Base-by-base conservation (phyloP, 2,797 vertebrate genomes). In the Loris lydekkerianus region DNA sequence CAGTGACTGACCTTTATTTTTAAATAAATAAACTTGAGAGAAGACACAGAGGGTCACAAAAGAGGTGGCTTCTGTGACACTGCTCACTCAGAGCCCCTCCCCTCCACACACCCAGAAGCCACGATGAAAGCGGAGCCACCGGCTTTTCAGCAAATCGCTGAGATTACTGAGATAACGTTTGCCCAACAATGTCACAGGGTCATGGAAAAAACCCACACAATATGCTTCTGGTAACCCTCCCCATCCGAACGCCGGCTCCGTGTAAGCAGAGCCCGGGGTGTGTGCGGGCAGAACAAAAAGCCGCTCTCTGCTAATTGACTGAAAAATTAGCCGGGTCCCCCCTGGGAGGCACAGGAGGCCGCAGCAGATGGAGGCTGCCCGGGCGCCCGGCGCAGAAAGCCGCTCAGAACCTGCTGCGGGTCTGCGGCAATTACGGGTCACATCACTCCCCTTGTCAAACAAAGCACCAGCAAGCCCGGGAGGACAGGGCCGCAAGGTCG, bases 221-320 rank as follows among this genome's bases (percentile, higher is more conserved):
- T 98, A 98, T 97, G 98, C 98, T 98, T 98, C 98, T 97, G 96
- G 98, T 99, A 99, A 97, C 97, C 97, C 98, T 96, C 98, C 97
- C 98, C 98, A 98, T 99, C 98, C 98, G 98, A 99, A 98, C 97
- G 91, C 97, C 95, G 95, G 97, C 98, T 97, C n/a, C 46, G 97
- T 97, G 98, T 99, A 99, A 99, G 98, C 97, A 97, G 99, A 99
- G 98, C 99, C 99, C 99, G 97, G 98, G 99, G 99, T 99, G 98
- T 97, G 97, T 93, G 93, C 97, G 86, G 97, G 98, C 98, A 98
- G 99, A 99, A 99, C 99, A 99, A 99, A 99, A 99, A 99, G 99
- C 98, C 98, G 98, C 99, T 99, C 99, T 99, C 99, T 99, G 99
- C 99, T 99, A 99, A 99, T 99, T 99, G 99, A 99, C 99, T 99